Percentiles rank a stretch among this genome's conserved stretches.
phyloP scores from a whole-genome alignment of 2,113 vertebrate species.

The Athene noctua region DNA sequence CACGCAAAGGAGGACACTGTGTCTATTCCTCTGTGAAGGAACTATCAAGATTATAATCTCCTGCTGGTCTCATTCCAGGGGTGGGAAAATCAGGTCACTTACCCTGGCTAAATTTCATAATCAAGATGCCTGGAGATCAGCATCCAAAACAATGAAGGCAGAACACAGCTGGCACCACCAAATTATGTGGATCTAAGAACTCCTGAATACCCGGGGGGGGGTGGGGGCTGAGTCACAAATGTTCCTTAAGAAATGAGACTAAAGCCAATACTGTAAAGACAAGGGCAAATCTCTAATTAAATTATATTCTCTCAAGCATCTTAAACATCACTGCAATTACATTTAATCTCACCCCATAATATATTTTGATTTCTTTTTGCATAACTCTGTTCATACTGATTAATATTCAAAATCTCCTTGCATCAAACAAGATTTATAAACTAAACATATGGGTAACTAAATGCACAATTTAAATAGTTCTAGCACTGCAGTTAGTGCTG shows the following conservation, averaged over 20 bases:
- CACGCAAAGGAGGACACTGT: fast-evolving
- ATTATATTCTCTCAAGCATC: not conserved
- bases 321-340: not conserved
- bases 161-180: not conserved
- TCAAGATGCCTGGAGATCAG: not conserved
- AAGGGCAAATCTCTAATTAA: not conserved
- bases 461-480: not conserved
- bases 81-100: not conserved
- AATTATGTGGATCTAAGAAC: not conserved
- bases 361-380: not conserved
- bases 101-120: not conserved
- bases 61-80: not conserved
- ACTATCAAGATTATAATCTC: not conserved
- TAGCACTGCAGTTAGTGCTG: not conserved
- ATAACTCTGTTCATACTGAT: not conserved
- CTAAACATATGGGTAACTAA: not conserved
- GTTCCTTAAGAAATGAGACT: not conserved
- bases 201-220: fast-evolving
- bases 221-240: not conserved
- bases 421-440: not conserved
- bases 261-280: not conserved
- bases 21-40: not conserved
- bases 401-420: not conserved
- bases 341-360: not conserved
- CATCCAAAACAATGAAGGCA: not conserved